These are phyloP conservation scores for Ophiothrix spiculata DNA, from an alignment of 35 echinoderm and acorn worm species.

Conservation along the genomic window DNA sequence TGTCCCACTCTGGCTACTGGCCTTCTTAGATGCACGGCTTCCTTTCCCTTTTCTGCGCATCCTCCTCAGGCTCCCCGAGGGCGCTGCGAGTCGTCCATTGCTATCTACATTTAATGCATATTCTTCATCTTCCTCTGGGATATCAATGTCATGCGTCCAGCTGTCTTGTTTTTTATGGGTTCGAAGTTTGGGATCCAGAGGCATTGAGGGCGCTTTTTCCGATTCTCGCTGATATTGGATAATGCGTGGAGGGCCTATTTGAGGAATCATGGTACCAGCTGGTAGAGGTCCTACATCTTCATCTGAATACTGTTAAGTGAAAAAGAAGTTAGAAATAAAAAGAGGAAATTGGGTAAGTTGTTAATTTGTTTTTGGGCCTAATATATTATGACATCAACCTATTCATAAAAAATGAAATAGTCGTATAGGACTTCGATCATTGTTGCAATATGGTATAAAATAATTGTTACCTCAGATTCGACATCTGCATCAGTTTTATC, in stretches of 20 bases:
- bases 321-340: neutral
- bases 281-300: slow-evolving; percentile 25
- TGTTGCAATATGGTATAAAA: neutral
- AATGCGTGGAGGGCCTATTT: slow-evolving; percentile 93
- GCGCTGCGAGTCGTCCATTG: neutral
- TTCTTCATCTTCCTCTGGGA: slow-evolving; percentile 15
- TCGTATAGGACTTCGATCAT: too few species aligned
- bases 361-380: neutral
- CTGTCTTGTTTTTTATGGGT: neutral
- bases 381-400: too few species aligned
- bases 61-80: too few species aligned
- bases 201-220: slow-evolving; percentile 8
- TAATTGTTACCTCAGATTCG: neutral
- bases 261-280: slow-evolving; percentile 55
- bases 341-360: neutral
- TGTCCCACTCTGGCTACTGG: neutral
- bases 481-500: neutral
- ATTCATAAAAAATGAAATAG: too few species aligned
- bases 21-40: neutral
- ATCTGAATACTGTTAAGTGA: slow-evolving; percentile 47
- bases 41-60: neutral
- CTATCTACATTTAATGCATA: neutral
- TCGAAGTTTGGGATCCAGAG: neutral
- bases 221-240: slow-evolving; percentile 91
- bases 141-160: neutral